Percentiles rank a stretch among this genome's conserved stretches.
These are phyloP conservation scores for Drosophila monieri DNA, from an alignment of 2,888 invertebrate species.

Conservation along the genomic window DNA sequence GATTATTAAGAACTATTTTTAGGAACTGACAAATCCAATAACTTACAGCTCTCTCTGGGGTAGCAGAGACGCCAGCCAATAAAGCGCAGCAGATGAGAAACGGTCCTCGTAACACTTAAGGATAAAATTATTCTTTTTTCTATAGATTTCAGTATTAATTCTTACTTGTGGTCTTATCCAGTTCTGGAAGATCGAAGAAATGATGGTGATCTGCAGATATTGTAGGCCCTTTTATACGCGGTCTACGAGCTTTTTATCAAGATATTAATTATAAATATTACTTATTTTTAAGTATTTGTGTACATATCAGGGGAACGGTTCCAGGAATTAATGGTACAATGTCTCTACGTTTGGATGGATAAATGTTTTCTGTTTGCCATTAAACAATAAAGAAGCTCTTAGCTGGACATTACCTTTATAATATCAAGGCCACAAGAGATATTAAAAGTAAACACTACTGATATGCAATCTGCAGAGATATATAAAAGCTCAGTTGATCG, in stretches of 20 bases:
- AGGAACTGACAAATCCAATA: too few species aligned
- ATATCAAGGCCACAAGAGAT: slow-evolving; percentile 23
- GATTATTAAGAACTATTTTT: too few species aligned
- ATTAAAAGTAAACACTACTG: not conserved
- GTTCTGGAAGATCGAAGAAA: slow-evolving; percentile 11
- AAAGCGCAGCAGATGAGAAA: slow-evolving; percentile 28
- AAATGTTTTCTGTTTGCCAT: not conserved
- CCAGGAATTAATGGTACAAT: not conserved
- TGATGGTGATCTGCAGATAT: not conserved
- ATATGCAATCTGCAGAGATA: not conserved
- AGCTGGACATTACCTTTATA: slow-evolving; percentile 16
- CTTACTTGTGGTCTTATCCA: slow-evolving; percentile 31
- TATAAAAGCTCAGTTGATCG: slow-evolving; percentile 1
- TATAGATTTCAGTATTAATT: not conserved
- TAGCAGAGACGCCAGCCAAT: not conserved
- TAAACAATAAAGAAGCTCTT: slow-evolving; percentile 23
- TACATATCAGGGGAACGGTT: not conserved
- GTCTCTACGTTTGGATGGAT: not conserved
- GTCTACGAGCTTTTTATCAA: not conserved
- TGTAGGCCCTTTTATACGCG: slow-evolving; percentile 40
- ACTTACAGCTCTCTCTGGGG: not conserved
- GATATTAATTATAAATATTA: not conserved
- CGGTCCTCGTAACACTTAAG: slow-evolving; percentile 24
- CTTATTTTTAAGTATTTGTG: not conserved
- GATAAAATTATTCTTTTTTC: too few species aligned